phyloP scores from a whole-genome alignment of 2,797 vertebrate species.

The Buphagus erythrorhynchus region DNA sequence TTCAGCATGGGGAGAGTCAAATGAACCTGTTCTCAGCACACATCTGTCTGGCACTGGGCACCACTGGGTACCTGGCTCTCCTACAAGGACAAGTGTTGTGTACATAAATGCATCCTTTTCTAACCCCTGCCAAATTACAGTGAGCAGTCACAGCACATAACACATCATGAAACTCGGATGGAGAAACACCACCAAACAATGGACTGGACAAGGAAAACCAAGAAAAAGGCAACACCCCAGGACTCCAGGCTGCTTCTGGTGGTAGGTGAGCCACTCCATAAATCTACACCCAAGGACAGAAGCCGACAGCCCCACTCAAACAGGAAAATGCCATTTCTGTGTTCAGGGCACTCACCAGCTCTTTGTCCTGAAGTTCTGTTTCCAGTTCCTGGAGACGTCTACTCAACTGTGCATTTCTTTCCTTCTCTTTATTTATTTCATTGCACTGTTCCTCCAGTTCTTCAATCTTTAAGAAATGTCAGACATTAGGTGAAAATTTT shows the following conservation, averaged over 20 bases:
- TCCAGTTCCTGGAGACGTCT: slow-evolving; percentile 89
- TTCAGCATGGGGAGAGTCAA: background rate
- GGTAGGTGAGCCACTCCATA: background rate
- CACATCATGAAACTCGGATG: background rate
- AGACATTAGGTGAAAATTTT: background rate
- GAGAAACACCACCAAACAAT: background rate
- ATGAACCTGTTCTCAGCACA: background rate
- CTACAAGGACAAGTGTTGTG: background rate
- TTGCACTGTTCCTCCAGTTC: slow-evolving; percentile 90
- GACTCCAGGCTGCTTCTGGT: background rate
- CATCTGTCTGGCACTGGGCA: background rate
- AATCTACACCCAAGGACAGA: background rate
- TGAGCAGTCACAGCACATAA: background rate
- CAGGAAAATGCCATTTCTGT: background rate
- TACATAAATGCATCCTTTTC: background rate
- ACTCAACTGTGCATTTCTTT: slow-evolving; percentile 86
- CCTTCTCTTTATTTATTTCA: slow-evolving; percentile 88
- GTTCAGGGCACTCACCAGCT: slow-evolving; percentile 82
- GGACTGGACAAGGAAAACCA: background rate
- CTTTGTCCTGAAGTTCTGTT: slow-evolving; percentile 89
- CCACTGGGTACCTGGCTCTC: background rate
- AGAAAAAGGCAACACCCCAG: background rate
- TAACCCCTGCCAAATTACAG: background rate
- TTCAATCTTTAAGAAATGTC: slow-evolving; percentile 81
- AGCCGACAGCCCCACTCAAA: background rate